Percentiles rank a stretch among this genome's conserved stretches.
phyloP scores from a whole-genome alignment of 2,113 vertebrate species.

The Procavia capensis region DNA sequence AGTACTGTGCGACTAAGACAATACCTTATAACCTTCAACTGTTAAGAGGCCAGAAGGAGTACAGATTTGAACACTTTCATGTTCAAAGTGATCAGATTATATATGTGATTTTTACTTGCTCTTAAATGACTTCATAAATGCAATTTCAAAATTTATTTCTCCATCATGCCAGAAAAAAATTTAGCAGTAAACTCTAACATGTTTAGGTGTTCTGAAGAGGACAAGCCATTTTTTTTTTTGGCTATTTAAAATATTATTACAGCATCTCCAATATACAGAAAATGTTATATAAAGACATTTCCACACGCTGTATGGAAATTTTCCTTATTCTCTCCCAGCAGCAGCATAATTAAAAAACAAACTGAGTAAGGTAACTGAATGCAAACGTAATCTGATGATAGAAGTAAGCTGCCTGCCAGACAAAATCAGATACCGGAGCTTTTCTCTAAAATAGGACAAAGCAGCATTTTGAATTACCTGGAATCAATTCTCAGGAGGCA shows the following conservation, averaged over 20 bases:
- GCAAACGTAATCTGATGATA: constrained; percentile 72
- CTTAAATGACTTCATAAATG: constrained; percentile 49
- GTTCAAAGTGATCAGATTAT: constrained; percentile 52
- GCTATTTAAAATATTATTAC: constrained; percentile 48
- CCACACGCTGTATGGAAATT: not conserved
- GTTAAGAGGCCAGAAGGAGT: constrained; percentile 63
- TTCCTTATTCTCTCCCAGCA: constrained; percentile 33
- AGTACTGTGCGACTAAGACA: no score
- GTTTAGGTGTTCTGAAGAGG: constrained; percentile 25
- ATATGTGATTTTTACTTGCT: constrained; percentile 43
- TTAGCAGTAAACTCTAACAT: constrained; percentile 42
- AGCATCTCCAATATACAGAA: constrained; percentile 3
- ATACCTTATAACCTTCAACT: constrained; percentile 80
- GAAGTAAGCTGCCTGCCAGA: constrained; percentile 23
- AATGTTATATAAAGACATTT: constrained; percentile 26
- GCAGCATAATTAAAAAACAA: constrained; percentile 70
- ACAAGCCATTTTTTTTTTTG: constrained; percentile 30
- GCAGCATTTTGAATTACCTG: constrained; percentile 71
- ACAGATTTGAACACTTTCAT: constrained; percentile 38
- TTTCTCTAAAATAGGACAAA: constrained; percentile 71
- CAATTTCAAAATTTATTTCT: constrained; percentile 63
- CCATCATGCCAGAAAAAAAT: not conserved
- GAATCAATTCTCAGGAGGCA: constrained; percentile 73
- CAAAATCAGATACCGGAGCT: constrained; percentile 54
- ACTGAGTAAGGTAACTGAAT: constrained; percentile 43